Conservation (phyloP, 2,797 vertebrate genomes). For the Neopelma chrysocephalum region DNA sequence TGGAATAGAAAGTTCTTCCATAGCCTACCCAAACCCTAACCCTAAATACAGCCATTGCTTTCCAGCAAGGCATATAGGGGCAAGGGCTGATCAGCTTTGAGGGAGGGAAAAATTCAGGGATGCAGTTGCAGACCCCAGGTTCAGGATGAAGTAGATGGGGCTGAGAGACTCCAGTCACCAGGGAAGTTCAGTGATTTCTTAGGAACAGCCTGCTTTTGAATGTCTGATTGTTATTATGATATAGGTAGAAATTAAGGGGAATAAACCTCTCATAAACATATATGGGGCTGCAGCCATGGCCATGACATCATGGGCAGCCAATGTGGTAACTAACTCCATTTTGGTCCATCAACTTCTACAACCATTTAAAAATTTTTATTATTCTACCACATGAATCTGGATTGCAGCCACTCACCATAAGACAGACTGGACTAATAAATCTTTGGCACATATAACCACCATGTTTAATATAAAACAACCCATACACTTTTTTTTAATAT, state of each 20-base stretch:
- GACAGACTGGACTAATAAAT: constrained; percentile 67
- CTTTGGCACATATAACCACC: constrained; percentile 79
- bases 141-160: not conserved
- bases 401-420: constrained; percentile 52
- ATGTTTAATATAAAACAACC: constrained; percentile 58
- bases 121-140: not conserved
- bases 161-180: not conserved
- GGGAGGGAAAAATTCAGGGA: not conserved
- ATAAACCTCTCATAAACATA: constrained; percentile 47
- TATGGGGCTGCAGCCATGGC: constrained; percentile 1
- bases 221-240: not conserved
- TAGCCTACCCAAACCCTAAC: not conserved
- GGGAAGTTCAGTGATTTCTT: not conserved
- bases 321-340: constrained; percentile 25
- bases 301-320: constrained; percentile 57
- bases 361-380: constrained; percentile 58
- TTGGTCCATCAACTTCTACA: constrained; percentile 52
- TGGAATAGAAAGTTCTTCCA: not conserved
- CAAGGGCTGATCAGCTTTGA: not conserved
- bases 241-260: constrained; percentile 35
- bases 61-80: not conserved
- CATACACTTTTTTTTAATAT: constrained; percentile 49
- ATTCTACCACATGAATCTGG: constrained; percentile 69
- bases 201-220: not conserved
- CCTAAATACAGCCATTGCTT: not conserved